Percentiles rank a stretch among this genome's conserved stretches.
Conservation (phyloP, 2,888 invertebrate genomes). For the Psylliodes chrysocephalus region DNA sequence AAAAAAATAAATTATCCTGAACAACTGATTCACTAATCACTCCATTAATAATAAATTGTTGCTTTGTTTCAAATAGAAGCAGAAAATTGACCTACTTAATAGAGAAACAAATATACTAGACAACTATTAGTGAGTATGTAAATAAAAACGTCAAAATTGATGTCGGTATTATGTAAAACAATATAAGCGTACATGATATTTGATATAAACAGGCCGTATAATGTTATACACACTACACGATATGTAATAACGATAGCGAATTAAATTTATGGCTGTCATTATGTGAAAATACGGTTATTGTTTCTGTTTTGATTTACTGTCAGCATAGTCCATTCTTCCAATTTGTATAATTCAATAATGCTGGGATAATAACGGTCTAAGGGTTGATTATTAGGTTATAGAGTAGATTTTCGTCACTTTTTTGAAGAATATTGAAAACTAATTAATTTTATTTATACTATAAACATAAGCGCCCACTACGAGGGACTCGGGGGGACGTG, state of each 20-base stretch:
- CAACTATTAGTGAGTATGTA: constrained; percentile 17
- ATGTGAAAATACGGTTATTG: constrained; percentile 30
- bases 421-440: too few relatives aligned
- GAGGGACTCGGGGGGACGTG: too few relatives aligned
- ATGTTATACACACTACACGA: constrained; percentile 9
- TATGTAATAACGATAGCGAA: constrained; percentile 27
- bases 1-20: too few relatives aligned
- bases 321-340: constrained; percentile 11
- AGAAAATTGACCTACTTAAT: constrained; percentile 5
- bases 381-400: background rate
- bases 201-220: constrained; percentile 23
- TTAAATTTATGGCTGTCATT: constrained; percentile 23
- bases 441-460: too few relatives aligned
- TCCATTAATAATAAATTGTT: too few relatives aligned
- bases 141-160: constrained; percentile 34
- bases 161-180: constrained; percentile 33
- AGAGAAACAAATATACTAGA: constrained; percentile 19
- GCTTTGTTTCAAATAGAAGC: background rate
- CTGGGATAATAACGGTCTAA: background rate
- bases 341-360: constrained; percentile 12
- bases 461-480: too few relatives aligned
- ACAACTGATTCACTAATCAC: too few relatives aligned
- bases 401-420: too few relatives aligned
- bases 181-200: constrained; percentile 32
- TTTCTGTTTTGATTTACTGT: constrained; percentile 22